Base-by-base conservation (phyloP, 1,140 invertebrate genomes). In the Aphidius gifuensis region DNA sequence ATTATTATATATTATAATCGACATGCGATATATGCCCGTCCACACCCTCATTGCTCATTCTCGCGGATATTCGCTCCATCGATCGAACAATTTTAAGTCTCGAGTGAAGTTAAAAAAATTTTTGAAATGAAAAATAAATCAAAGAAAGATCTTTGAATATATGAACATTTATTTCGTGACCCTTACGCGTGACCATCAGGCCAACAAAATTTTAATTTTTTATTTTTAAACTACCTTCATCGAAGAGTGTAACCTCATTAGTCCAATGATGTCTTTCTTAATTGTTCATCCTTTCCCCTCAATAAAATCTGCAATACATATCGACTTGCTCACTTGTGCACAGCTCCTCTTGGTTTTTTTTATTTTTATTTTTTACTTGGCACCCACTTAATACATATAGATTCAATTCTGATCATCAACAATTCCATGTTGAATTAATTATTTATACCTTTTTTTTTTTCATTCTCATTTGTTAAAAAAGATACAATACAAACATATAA, bases 211-310 rank as follows among this genome's bases (percentile, higher is more conserved):
- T 61, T 61, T 44, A 43, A 8, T 48, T 44, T 21, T 32, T 32
- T 32, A 32, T 32, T 32, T 32, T 32, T 32, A 32, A 32, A 32
- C 4, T 32, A 32, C 23, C 4, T 32, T 32, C 9, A 43, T 39
- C 11, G 49, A 43, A 47, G n/a, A 32, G 48, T 32, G 77, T 71
- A 75, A 76, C 68, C 74, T 77, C 74, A 77, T 78, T 76, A 78
- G 73, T 75, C 71, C 72, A 61, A 73, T 77, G 75, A 78, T 76
- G 76, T 77, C 74, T 74, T 71, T 75, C 74, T 78, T 78, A 77
- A 78, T 78, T 78, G 74, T 71, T 16, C 11, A 56, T 48, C 48
- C 47, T 69, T 69, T 11, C 38, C 8, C 38, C 51, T 38, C 39
- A 11, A 40, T 54, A 6, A 6, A 9, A 38, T 40, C n/a, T 38